phyloP scores from a whole-genome alignment of 2,797 vertebrate species.

The Harpagifer antarcticus region DNA sequence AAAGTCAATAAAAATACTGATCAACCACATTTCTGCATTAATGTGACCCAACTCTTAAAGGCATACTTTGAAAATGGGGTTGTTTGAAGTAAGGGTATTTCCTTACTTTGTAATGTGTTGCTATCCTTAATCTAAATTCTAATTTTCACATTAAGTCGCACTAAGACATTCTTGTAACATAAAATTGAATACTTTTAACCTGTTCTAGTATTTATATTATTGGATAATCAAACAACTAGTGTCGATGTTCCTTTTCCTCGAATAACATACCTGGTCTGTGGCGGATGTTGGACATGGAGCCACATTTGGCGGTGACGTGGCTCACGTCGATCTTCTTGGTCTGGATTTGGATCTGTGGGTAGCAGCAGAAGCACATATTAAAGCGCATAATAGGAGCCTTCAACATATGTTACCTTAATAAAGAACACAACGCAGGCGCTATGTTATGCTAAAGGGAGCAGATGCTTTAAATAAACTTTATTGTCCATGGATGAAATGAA shows the following conservation, averaged over 20 bases:
- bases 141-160: too few species aligned
- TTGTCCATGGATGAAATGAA: constrained; percentile 46
- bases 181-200: too few species aligned
- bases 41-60: too few species aligned
- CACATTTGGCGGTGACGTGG: constrained; percentile 94
- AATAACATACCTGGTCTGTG: constrained; percentile 89
- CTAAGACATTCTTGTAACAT: too few species aligned
- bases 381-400: too few species aligned
- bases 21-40: too few species aligned
- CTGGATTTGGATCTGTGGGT: constrained; percentile 91
- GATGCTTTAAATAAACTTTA: constrained; percentile 58
- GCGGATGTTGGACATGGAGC: constrained; percentile 94
- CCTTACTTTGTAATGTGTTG: too few species aligned
- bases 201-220: background rate
- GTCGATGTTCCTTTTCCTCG: background rate
- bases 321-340: constrained; percentile 96
- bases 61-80: too few species aligned
- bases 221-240: background rate
- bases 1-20: too few species aligned
- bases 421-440: constrained; percentile 10
- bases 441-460: constrained; percentile 31
- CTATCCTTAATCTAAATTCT: too few species aligned
- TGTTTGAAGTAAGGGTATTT: too few species aligned
- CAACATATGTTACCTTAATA: background rate
- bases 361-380: background rate